phyloP scores from a whole-genome alignment of 37 sponge, comb jelly and placozoan species.

The Corticium candelabrum region DNA sequence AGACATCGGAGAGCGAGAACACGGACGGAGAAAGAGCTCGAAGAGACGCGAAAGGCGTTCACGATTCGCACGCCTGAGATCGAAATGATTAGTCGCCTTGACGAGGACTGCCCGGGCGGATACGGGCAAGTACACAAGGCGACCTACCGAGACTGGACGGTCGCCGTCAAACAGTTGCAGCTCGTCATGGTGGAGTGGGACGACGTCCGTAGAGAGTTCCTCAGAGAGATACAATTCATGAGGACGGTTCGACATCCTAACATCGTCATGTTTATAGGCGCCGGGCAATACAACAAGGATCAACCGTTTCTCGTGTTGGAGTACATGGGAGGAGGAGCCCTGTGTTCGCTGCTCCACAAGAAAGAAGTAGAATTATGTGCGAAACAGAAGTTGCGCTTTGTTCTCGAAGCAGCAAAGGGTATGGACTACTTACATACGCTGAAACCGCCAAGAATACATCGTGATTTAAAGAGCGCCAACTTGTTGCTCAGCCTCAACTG shows the following conservation, averaged over 20 bases:
- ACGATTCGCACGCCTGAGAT: neutral
- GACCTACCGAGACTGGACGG: neutral
- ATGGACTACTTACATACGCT: neutral
- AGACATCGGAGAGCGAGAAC: neutral
- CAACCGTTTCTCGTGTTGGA: neutral
- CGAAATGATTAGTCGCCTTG: neutral
- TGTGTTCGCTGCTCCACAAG: neutral
- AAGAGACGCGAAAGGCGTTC: neutral
- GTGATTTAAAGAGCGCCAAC: neutral
- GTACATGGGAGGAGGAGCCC: neutral
- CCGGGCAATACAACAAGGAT: neutral
- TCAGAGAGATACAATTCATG: neutral
- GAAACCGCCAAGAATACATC: neutral
- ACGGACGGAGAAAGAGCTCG: neutral
- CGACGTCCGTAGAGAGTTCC: neutral
- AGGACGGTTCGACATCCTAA: neutral
- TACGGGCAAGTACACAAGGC: neutral
- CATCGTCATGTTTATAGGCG: neutral
- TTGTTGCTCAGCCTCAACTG: neutral
- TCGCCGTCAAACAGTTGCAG: neutral
- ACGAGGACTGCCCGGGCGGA: neutral
- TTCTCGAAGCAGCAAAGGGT: neutral
- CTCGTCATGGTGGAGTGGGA: neutral
- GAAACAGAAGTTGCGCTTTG: neutral
- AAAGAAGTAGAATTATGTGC: neutral